Conservation (phyloP, 2,888 invertebrate species). For the Apamea anceps region DNA sequence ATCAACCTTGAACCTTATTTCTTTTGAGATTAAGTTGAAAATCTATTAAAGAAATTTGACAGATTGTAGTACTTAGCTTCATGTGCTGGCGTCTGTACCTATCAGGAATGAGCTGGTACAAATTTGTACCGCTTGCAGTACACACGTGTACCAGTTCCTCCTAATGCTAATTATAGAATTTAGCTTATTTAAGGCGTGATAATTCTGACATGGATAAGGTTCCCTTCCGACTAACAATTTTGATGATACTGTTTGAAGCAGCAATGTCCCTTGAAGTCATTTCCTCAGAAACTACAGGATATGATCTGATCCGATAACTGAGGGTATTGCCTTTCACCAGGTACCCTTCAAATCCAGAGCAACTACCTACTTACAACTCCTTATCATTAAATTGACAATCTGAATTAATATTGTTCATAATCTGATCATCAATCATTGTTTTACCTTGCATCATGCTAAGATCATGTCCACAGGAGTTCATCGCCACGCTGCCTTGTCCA, state of each 20-base stretch:
- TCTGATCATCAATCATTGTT: slow-evolving; percentile 43
- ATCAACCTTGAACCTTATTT: too few species aligned
- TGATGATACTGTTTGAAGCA: background rate
- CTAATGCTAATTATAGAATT: background rate
- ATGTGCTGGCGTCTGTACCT: too few species aligned
- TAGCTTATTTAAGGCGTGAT: background rate
- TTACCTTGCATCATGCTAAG: slow-evolving; percentile 55
- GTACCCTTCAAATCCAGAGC: slow-evolving; percentile 12
- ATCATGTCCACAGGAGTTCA: slow-evolving; percentile 52
- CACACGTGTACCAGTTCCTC: too few species aligned
- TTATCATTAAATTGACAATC: slow-evolving; percentile 26
- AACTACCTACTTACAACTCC: slow-evolving; percentile 7
- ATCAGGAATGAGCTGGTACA: too few species aligned
- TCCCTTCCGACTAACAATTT: background rate
- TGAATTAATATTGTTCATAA: slow-evolving; percentile 34
- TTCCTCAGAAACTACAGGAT: background rate
- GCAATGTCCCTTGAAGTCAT: background rate
- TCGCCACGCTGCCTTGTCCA: slow-evolving; percentile 63
- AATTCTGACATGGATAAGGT: background rate
- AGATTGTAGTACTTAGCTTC: too few species aligned
- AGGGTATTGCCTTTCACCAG: background rate
- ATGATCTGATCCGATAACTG: background rate
- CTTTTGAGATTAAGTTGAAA: too few species aligned
- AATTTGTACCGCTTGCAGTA: too few species aligned
- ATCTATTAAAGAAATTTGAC: too few species aligned